phyloP scores from a whole-genome alignment of 2,797 vertebrate genomes.

The Myotis daubentonii region DNA sequence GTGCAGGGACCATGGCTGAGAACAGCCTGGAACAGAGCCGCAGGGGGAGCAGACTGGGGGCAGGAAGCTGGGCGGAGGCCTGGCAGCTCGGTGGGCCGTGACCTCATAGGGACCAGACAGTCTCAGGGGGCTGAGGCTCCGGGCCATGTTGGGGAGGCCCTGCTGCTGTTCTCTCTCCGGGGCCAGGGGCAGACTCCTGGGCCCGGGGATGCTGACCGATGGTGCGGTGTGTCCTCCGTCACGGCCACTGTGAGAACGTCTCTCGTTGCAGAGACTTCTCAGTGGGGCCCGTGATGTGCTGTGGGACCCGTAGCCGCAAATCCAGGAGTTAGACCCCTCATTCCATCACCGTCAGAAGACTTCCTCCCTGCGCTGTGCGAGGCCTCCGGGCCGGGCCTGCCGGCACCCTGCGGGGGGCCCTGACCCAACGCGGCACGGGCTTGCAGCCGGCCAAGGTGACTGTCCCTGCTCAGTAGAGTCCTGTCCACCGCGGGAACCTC shows the following conservation, averaged over 20 bases:
- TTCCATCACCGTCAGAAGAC: rapidly evolving
- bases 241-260: background rate
- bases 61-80: rapidly evolving
- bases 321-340: background rate
- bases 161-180: rapidly evolving
- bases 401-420: rapidly evolving
- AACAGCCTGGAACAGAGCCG: rapidly evolving
- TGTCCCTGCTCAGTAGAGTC: background rate
- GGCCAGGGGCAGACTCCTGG: no score
- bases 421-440: rapidly evolving
- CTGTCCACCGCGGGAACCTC: rapidly evolving
- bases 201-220: rapidly evolving
- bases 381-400: background rate
- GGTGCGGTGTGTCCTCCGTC: background rate
- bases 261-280: background rate
- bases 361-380: background rate
- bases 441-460: no score
- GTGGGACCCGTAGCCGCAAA: no score
- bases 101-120: rapidly evolving
- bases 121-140: rapidly evolving
- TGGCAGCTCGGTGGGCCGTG: rapidly evolving
- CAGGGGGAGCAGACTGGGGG: rapidly evolving
- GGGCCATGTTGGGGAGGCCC: background rate
- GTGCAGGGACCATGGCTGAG: rapidly evolving
- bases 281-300: background rate